Conservation (phyloP, 2,797 vertebrate genomes). For the Notolabrus celidotus region DNA sequence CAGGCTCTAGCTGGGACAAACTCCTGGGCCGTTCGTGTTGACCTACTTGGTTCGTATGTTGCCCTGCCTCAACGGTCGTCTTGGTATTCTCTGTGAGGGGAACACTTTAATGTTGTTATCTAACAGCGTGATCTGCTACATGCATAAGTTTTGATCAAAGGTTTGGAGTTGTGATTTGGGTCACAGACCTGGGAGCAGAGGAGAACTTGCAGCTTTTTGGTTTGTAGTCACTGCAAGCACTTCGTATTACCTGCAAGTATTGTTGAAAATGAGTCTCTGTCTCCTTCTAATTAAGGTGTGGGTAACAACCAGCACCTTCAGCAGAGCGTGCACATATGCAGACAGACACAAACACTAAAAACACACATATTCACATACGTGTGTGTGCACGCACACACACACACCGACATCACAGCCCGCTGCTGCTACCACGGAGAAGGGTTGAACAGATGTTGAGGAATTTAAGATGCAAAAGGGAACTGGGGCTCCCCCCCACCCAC, state of each 20-base stretch:
- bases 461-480: constrained; percentile 89
- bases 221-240: constrained; percentile 57
- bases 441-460: constrained; percentile 93
- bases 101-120: neutral
- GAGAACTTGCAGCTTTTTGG: constrained; percentile 25
- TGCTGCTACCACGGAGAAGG: constrained; percentile 73
- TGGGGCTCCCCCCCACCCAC: constrained; percentile 77
- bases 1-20: constrained; percentile 23
- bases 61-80: constrained; percentile 8
- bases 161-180: constrained; percentile 47
- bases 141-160: constrained; percentile 46
- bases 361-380: constrained; percentile 29
- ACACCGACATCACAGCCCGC: constrained; percentile 68
- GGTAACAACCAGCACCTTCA: constrained; percentile 80
- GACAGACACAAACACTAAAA: constrained; percentile 57
- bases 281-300: constrained; percentile 82
- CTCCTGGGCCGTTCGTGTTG: constrained; percentile 39
- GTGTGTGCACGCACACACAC: constrained; percentile 13
- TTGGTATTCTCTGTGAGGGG: neutral
- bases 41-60: constrained; percentile 59
- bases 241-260: constrained; percentile 72
- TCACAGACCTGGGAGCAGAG: constrained; percentile 36
- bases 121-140: constrained; percentile 7
- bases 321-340: constrained; percentile 73
- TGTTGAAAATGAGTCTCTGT: constrained; percentile 75